These are phyloP conservation scores for Leucania comma DNA, from an alignment of 2,888 invertebrate genomes.

Conservation along the genomic window DNA sequence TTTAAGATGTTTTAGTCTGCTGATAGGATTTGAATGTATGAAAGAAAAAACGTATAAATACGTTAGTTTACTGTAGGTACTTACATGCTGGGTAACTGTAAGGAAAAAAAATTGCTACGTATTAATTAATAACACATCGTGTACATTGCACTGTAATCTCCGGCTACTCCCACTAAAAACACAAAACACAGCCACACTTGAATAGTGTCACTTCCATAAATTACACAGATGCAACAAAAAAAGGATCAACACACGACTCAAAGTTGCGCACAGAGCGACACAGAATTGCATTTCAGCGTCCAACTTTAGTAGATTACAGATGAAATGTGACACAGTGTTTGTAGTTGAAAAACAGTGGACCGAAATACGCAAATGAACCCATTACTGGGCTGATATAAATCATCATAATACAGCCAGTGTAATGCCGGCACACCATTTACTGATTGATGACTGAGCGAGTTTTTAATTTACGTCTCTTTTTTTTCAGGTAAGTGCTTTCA, in stretches of 20 bases:
- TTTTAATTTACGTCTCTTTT: slow-evolving; percentile 70
- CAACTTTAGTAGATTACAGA: slow-evolving; percentile 32
- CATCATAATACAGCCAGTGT: slow-evolving; percentile 66
- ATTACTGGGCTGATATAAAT: slow-evolving; percentile 72
- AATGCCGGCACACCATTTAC: slow-evolving; percentile 68
- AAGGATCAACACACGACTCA: slow-evolving; percentile 41
- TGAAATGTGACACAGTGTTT: slow-evolving; percentile 44
- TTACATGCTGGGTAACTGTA: too few relatives aligned
- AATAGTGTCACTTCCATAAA: slow-evolving; percentile 63
- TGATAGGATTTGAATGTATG: too few relatives aligned
- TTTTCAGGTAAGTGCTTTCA: slow-evolving; percentile 73
- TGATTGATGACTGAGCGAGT: slow-evolving; percentile 76
- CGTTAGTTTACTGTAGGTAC: too few relatives aligned
- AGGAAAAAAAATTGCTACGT: too few relatives aligned
- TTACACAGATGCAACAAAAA: slow-evolving; percentile 63
- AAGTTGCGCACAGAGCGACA: slow-evolving; percentile 23
- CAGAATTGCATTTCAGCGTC: slow-evolving; percentile 19
- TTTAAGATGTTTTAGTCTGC: too few relatives aligned
- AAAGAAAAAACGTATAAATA: too few relatives aligned
- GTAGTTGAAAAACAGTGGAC: slow-evolving; percentile 50
- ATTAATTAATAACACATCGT: slow-evolving; percentile 3
- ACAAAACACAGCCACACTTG: slow-evolving; percentile 46
- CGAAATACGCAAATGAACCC: slow-evolving; percentile 69
- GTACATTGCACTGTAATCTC: slow-evolving; percentile 1
- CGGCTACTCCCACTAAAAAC: slow-evolving; percentile 22